Conservation (phyloP, 2,113 vertebrate genomes). For the Corythoichthys haematopterus region DNA sequence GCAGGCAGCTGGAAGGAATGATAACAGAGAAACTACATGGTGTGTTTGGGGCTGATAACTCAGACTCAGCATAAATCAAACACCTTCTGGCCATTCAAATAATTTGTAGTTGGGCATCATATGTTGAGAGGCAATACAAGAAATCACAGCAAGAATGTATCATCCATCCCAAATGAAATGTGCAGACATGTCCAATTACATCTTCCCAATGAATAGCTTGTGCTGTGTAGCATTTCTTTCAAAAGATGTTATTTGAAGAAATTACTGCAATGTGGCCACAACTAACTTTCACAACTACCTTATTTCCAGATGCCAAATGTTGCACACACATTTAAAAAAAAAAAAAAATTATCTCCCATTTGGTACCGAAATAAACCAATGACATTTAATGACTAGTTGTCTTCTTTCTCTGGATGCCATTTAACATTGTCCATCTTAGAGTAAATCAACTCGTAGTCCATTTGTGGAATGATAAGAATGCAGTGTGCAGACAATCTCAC, state of each 20-base stretch:
- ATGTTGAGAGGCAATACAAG: slow-evolving; percentile 43
- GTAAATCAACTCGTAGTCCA: slow-evolving; percentile 40
- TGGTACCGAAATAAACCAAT: slow-evolving; percentile 9
- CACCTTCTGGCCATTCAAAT: slow-evolving; percentile 65
- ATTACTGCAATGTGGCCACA: slow-evolving; percentile 15
- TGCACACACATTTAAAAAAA: slow-evolving; percentile 3
- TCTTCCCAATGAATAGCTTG: slow-evolving; percentile 51
- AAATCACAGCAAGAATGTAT: slow-evolving; percentile 46
- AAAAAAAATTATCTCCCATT: background rate
- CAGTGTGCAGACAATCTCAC: slow-evolving; percentile 32
- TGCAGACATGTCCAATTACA: slow-evolving; percentile 51
- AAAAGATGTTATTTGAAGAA: slow-evolving; percentile 2
- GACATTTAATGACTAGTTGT: slow-evolving; percentile 6
- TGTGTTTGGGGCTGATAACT: slow-evolving; percentile 68
- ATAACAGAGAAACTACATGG: slow-evolving; percentile 66
- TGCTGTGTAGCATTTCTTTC: slow-evolving; percentile 33
- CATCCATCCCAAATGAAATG: slow-evolving; percentile 52
- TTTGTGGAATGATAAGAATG: slow-evolving; percentile 26
- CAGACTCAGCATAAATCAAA: slow-evolving; percentile 69
- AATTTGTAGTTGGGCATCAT: slow-evolving; percentile 63
- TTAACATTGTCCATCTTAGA: slow-evolving; percentile 27
- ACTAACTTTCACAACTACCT: slow-evolving; percentile 19
- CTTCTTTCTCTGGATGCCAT: slow-evolving; percentile 20
- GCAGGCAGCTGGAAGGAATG: slow-evolving; percentile 57
- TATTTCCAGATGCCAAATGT: slow-evolving; percentile 7